phyloP scores from a whole-genome alignment of 2,888 invertebrate species.

The Resseliella maxima region DNA sequence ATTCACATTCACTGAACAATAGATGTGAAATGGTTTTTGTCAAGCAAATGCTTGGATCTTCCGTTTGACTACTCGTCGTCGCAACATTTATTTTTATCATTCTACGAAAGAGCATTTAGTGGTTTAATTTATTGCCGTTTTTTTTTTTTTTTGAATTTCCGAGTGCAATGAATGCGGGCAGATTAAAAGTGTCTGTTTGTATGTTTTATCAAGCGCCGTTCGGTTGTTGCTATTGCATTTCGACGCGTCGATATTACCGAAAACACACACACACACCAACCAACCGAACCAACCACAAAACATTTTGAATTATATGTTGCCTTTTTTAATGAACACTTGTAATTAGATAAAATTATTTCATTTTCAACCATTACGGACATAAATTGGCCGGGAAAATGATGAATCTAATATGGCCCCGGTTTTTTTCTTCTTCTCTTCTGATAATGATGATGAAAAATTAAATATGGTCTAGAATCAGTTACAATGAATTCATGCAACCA shows the following conservation, averaged over 20 bases:
- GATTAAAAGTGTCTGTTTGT: background rate
- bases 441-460: conserved; percentile 48
- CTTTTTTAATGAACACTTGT: conserved; percentile 38
- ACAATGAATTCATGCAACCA: background rate
- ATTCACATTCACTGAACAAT: background rate
- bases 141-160: background rate
- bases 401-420: background rate
- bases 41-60: background rate
- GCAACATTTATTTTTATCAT: conserved; percentile 19
- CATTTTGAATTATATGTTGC: background rate
- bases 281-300: background rate
- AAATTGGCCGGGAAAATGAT: conserved; percentile 41
- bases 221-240: background rate
- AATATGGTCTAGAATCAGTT: conserved; percentile 4
- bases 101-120: conserved; percentile 46
- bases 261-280: background rate
- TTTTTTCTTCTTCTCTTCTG: no score
- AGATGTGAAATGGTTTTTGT: conserved; percentile 21
- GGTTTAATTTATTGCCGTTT: conserved; percentile 14
- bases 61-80: background rate
- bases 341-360: conserved; percentile 43
- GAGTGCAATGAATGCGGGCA: conserved; percentile 20
- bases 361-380: background rate
- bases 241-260: background rate
- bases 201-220: background rate